These are phyloP conservation scores for Urechis unicinctus DNA, from an alignment of 2,888 invertebrate genomes.

Conservation along the genomic window DNA sequence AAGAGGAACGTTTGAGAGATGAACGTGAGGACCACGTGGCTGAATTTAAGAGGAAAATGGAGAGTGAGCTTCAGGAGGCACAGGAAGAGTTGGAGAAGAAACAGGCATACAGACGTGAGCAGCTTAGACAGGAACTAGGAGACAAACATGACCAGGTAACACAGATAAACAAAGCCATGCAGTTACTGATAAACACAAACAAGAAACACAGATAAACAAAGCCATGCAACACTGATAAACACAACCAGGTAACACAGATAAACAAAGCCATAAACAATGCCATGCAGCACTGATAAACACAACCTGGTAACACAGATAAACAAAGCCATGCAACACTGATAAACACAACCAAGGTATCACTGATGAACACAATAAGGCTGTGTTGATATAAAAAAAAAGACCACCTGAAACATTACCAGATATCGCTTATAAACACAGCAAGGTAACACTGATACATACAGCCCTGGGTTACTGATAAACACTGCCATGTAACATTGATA, in stretches of 20 bases:
- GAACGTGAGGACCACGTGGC: constrained; percentile 26
- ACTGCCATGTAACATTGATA: too few species aligned
- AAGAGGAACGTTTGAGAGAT: constrained; percentile 34
- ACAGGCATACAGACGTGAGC: constrained; percentile 28
- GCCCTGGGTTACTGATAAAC: too few species aligned
- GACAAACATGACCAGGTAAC: constrained; percentile 31
- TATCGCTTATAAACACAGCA: too few species aligned
- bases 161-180: background rate
- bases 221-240: too few species aligned
- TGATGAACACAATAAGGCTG: too few species aligned
- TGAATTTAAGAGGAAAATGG: constrained; percentile 30
- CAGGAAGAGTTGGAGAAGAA: constrained; percentile 34
- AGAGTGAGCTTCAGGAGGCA: constrained; percentile 34
- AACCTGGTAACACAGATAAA: background rate
- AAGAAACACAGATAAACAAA: too few species aligned
- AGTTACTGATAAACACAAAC: background rate
- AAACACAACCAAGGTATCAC: constrained; percentile 36
- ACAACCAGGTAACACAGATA: constrained; percentile 24
- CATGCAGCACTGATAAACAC: background rate
- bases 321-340: too few species aligned
- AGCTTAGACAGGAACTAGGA: constrained; percentile 30
- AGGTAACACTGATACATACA: too few species aligned
- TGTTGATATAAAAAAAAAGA: too few species aligned
- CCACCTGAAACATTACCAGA: too few species aligned
- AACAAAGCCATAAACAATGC: background rate